These are phyloP conservation scores for Chlorospingus semifuscus DNA, from an alignment of 2,797 vertebrate species.

Conservation along the genomic window DNA sequence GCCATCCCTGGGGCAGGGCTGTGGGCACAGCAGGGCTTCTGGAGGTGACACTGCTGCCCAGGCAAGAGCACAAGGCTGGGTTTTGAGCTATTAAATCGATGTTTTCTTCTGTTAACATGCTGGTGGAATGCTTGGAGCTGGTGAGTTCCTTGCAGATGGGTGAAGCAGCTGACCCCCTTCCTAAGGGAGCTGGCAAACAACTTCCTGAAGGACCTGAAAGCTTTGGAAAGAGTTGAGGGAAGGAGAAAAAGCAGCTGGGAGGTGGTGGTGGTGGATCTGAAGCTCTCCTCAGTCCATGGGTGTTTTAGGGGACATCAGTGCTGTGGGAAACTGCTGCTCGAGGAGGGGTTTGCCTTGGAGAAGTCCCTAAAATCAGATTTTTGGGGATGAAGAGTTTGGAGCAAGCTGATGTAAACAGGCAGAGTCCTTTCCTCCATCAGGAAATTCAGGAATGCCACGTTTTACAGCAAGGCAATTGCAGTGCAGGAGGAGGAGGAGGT, in stretches of 20 bases:
- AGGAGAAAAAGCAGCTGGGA: not conserved
- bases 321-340: rapidly evolving
- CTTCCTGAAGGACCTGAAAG: not conserved
- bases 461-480: not conserved
- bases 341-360: not conserved
- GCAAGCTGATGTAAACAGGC: not conserved
- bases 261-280: not conserved
- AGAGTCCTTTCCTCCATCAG: rapidly evolving
- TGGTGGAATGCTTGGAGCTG: not conserved
- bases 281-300: rapidly evolving
- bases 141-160: not conserved
- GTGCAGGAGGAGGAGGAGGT: not conserved
- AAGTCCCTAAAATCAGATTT: not conserved
- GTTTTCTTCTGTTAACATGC: not conserved
- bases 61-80: rapidly evolving
- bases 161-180: not conserved
- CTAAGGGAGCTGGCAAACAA: not conserved
- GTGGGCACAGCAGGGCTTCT: rapidly evolving
- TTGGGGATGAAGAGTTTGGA: not conserved
- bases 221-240: not conserved
- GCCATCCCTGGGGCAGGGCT: not conserved
- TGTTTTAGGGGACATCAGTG: not conserved
- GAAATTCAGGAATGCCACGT: rapidly evolving
- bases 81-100: not conserved
- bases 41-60: not conserved